Conservation (phyloP, 2,888 invertebrate genomes). For the Ceratothoa steindachneri region DNA sequence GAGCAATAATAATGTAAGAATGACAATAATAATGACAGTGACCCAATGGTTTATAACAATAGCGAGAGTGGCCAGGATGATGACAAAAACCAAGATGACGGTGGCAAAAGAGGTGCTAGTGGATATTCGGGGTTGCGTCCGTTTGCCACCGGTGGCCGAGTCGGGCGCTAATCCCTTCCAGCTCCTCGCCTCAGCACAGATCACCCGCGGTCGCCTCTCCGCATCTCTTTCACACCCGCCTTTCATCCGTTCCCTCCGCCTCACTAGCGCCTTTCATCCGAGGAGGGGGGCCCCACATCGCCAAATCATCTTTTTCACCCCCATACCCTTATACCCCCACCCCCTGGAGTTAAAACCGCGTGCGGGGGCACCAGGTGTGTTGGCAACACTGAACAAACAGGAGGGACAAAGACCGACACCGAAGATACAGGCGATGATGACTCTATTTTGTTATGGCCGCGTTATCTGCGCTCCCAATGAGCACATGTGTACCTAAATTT, state of each 20-base stretch:
- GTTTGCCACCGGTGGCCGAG: conserved; percentile 1
- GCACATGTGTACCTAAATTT: no score
- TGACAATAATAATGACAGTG: background rate
- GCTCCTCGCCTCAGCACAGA: conserved; percentile 39
- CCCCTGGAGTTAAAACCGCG: conserved; percentile 43
- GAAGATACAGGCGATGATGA: conserved; percentile 7
- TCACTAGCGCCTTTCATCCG: conserved; percentile 42
- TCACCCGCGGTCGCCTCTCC: conserved; percentile 25
- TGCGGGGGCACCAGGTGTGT: conserved; percentile 35
- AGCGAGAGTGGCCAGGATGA: background rate
- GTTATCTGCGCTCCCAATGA: background rate
- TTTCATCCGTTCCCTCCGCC: conserved; percentile 38
- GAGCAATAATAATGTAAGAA: no score
- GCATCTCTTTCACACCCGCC: conserved; percentile 44
- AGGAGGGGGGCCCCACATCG: conserved; percentile 27
- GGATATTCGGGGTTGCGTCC: background rate
- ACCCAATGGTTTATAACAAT: background rate
- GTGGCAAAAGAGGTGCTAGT: background rate
- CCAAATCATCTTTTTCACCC: conserved; percentile 38
- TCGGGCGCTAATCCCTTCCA: conserved; percentile 34
- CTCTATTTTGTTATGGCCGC: conserved; percentile 3
- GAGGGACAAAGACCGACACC: conserved; percentile 22
- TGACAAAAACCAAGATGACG: background rate
- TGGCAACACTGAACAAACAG: conserved; percentile 41
- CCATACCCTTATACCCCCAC: conserved; percentile 28